Conservation (phyloP, 2,797 vertebrate species). For the Mallotus villosus region DNA sequence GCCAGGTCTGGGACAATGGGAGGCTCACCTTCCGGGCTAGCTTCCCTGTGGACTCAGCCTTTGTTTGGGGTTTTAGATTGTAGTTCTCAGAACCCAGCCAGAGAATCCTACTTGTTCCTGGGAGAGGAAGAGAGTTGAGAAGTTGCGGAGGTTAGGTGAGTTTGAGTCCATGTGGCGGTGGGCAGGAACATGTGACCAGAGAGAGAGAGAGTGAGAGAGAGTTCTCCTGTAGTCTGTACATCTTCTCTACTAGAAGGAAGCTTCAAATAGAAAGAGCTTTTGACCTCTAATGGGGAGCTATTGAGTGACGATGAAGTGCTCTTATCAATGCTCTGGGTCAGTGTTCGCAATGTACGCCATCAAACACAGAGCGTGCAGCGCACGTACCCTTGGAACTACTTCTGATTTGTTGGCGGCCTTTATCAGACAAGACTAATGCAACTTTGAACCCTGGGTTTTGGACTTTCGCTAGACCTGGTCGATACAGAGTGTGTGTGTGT, state of each 20-base stretch:
- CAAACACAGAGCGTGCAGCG: slow-evolving; percentile 26
- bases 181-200: too few species aligned
- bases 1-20: neutral
- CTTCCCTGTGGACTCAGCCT: neutral
- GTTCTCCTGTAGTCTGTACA: too few species aligned
- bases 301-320: slow-evolving; percentile 44
- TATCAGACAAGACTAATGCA: neutral
- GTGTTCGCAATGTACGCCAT: slow-evolving; percentile 36
- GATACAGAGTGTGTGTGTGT: slow-evolving; percentile 13
- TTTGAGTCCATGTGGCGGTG: too few species aligned
- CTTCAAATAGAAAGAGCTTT: slow-evolving; percentile 24
- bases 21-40: neutral
- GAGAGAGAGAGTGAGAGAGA: neutral
- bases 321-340: slow-evolving; percentile 34
- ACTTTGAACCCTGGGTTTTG: slow-evolving; percentile 22
- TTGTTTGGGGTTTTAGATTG: neutral
- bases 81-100: slow-evolving; percentile 9
- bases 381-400: slow-evolving; percentile 39
- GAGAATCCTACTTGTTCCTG: too few species aligned
- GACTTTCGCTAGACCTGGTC: slow-evolving; percentile 30
- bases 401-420: slow-evolving; percentile 26
- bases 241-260: slow-evolving; percentile 18
- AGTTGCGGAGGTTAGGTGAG: too few species aligned
- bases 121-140: too few species aligned
- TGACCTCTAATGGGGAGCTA: slow-evolving; percentile 22